A percentile compares a stretch with the other conserved stretches of the same genome.
Evolutionary conservation across 2,888 invertebrate species (phyloP).

Genomic region (Chaetogeoica ovagalla): DNA sequence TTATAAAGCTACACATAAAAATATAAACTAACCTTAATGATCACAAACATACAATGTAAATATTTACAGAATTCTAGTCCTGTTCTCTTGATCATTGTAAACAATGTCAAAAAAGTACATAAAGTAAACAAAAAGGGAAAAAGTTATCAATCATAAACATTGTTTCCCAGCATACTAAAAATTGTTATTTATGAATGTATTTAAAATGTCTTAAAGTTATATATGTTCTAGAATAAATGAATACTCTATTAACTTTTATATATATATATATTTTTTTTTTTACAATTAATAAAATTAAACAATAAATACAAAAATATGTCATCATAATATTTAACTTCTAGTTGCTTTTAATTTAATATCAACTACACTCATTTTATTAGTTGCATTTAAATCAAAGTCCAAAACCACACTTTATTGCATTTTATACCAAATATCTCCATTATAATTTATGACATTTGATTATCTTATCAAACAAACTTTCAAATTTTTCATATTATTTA

Average conservation of each 20-base stretch:
- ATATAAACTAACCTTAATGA: conserved; percentile 27
- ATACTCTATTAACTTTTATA: too few species aligned
- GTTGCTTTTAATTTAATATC: not conserved
- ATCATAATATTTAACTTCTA: too few species aligned
- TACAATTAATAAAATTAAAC: too few species aligned
- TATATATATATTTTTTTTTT: too few species aligned
- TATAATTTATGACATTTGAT: not conserved
- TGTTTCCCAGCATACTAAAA: conserved; percentile 1
- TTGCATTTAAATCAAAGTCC: not conserved
- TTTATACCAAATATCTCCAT: not conserved
- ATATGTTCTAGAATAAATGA: not conserved
- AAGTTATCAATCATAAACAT: conserved; percentile 5
- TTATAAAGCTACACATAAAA: conserved; percentile 1
- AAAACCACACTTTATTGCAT: not conserved
- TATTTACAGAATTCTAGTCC: conserved; percentile 6
- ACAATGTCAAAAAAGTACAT: conserved; percentile 8
- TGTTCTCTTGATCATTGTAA: conserved; percentile 6
- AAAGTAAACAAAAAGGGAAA: conserved; percentile 9
- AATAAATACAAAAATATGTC: too few species aligned
- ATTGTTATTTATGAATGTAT: conserved; percentile 18
- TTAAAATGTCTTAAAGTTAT: not conserved
- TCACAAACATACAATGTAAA: conserved; percentile 29
- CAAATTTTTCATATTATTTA: too few species aligned
- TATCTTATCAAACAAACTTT: not conserved
- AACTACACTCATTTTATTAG: not conserved